These are phyloP conservation scores for Latrodectus elegans DNA, from an alignment of 2,888 invertebrate genomes.

Conservation along the genomic window DNA sequence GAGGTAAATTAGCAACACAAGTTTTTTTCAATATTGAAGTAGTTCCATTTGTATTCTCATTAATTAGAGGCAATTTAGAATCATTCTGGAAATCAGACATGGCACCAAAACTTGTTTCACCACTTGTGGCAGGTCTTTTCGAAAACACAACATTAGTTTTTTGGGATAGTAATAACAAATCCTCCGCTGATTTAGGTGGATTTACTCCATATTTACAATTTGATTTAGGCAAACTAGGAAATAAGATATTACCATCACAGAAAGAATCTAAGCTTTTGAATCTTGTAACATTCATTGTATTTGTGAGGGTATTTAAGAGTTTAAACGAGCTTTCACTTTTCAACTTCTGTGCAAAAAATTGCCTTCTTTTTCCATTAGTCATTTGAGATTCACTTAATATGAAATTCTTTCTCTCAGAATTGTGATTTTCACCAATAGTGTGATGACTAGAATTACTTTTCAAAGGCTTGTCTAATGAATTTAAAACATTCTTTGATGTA, in stretches of 20 bases:
- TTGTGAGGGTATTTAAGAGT: slow-evolving; percentile 29
- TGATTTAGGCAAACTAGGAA: not conserved
- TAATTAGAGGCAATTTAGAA: slow-evolving; percentile 16
- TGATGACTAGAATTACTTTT: no score
- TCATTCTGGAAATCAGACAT: not conserved
- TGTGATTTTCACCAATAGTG: no score
- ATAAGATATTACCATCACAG: not conserved
- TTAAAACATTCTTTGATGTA: not conserved
- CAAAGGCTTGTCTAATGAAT: not conserved
- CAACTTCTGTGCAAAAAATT: not conserved
- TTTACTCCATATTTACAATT: not conserved
- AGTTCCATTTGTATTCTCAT: not conserved
- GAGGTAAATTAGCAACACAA: slow-evolving; percentile 12
- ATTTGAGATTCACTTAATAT: not conserved
- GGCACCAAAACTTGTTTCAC: not conserved
- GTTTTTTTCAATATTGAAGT: not conserved
- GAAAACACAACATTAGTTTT: not conserved
- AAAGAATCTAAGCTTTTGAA: slow-evolving; percentile 10
- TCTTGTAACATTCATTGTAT: slow-evolving; percentile 17
- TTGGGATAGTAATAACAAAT: not conserved
- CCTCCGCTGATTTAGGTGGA: slow-evolving; percentile 32
- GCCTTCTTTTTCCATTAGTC: not conserved
- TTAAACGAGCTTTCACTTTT: slow-evolving; percentile 32
- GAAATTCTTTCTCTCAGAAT: not conserved
- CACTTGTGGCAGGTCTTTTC: slow-evolving; percentile 17